Evolutionary conservation across 53 echinoderm and acorn worm genomes (phyloP).

Genomic region (Luidia sarsii): DNA sequence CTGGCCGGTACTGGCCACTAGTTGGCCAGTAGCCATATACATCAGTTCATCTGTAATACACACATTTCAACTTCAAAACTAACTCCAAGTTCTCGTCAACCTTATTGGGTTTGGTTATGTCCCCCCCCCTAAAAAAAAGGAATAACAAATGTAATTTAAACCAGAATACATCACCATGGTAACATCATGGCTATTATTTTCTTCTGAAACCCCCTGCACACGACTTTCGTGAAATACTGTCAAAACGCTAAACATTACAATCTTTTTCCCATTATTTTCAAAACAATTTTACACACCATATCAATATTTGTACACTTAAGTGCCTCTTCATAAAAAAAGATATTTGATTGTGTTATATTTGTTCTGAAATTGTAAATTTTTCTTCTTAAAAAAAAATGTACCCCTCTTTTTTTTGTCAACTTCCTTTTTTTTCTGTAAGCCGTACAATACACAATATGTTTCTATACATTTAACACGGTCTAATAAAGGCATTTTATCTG

Average conservation of each 20-base stretch:
- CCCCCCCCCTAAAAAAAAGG: slow-evolving; percentile 53
- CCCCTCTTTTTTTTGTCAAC: neutral
- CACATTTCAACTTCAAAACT: slow-evolving; percentile 46
- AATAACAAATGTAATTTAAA: slow-evolving; percentile 40
- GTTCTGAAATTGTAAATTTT: too few species aligned
- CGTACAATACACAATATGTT: slow-evolving; percentile 35
- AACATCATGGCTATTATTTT: slow-evolving; percentile 10
- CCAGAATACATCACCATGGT: slow-evolving; percentile 49
- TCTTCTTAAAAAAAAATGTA: too few species aligned
- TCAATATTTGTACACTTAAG: slow-evolving; percentile 22
- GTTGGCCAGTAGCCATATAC: slow-evolving; percentile 6
- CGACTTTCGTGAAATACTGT: slow-evolving; percentile 46
- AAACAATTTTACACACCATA: slow-evolving; percentile 41
- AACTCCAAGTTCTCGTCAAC: neutral
- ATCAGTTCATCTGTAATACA: slow-evolving; percentile 44
- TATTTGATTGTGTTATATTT: neutral
- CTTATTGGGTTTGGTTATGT: slow-evolving; percentile 16
- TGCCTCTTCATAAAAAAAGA: slow-evolving; percentile 9
- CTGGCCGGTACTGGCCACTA: neutral
- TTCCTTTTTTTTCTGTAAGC: neutral
- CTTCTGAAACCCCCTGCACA: slow-evolving; percentile 17
- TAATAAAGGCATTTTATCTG: slow-evolving; percentile 45
- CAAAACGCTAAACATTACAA: slow-evolving; percentile 17
- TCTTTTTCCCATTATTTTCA: slow-evolving; percentile 18
- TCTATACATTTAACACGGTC: slow-evolving; percentile 42